Evolutionary conservation across 2,113 vertebrate genomes (phyloP).

Genomic region (Perca schrenkii): DNA sequence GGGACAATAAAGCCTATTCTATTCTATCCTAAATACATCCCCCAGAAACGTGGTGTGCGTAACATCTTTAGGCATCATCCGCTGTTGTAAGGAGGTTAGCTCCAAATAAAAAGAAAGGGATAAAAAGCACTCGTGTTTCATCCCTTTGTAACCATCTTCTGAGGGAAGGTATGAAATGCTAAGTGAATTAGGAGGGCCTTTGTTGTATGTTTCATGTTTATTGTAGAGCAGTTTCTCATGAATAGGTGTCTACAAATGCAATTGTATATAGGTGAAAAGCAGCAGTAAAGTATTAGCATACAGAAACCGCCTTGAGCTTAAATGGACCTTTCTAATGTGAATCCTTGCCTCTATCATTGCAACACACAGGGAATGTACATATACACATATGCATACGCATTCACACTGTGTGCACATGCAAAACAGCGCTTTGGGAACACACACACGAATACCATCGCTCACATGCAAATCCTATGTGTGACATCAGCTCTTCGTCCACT

Average conservation of each 20-base stretch:
- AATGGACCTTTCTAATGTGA: constrained; percentile 45
- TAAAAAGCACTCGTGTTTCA: constrained; percentile 64
- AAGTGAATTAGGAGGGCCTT: constrained; percentile 69
- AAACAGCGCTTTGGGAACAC: constrained; percentile 53
- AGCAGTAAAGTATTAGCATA: constrained; percentile 25
- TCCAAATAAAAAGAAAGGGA: constrained; percentile 50
- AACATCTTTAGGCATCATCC: constrained; percentile 44
- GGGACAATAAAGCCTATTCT: no score
- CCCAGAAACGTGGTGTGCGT: constrained; percentile 16
- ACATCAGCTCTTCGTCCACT: constrained; percentile 14
- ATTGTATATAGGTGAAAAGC: constrained; percentile 32
- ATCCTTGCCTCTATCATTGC: constrained; percentile 35
- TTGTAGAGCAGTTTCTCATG: constrained; percentile 57
- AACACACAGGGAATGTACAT: constrained; percentile 19
- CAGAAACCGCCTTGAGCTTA: constrained; percentile 28
- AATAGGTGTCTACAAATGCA: constrained; percentile 39
- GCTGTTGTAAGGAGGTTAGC: constrained; percentile 46
- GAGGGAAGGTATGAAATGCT: constrained; percentile 54
- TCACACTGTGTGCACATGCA: constrained; percentile 42
- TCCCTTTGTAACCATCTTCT: constrained; percentile 67
- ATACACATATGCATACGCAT: constrained; percentile 23
- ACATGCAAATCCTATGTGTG: constrained; percentile 63
- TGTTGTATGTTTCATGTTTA: constrained; percentile 64
- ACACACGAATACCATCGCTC: constrained; percentile 27
- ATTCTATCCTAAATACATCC: not conserved